phyloP scores from a whole-genome alignment of 53 echinoderm and acorn worm genomes.

The Astropecten irregularis region DNA sequence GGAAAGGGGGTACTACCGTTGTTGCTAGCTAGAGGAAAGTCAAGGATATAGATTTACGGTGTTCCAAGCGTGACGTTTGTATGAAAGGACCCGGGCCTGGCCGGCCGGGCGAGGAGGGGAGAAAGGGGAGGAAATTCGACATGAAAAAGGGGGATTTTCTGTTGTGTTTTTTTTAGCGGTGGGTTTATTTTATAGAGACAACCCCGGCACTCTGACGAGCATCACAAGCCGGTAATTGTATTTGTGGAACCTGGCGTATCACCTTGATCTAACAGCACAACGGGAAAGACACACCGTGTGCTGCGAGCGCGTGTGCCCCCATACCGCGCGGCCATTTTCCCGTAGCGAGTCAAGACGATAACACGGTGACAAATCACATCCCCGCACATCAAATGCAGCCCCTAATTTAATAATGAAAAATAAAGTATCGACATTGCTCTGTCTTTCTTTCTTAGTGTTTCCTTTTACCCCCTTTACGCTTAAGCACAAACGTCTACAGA shows the following conservation, averaged over 20 bases:
- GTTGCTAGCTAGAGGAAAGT: no score
- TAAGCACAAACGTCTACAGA: no score
- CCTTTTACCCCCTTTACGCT: no score
- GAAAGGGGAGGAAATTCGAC: background rate
- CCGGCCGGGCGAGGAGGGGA: background rate
- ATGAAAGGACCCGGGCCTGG: background rate
- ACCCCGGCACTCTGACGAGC: no score
- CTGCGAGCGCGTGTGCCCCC: background rate
- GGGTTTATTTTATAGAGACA: no score
- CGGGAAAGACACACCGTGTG: no score
- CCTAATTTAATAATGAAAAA: constrained; percentile 1
- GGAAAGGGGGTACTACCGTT: no score
- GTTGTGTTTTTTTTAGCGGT: no score
- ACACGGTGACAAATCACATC: constrained; percentile 13
- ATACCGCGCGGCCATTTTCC: background rate
- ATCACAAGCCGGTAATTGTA: no score
- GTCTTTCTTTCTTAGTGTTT: no score
- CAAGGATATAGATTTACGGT: constrained; percentile 8
- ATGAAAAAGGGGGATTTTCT: no score
- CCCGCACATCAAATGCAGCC: background rate
- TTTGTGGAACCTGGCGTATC: constrained; percentile 21
- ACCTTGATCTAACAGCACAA: constrained; percentile 4
- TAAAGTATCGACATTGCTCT: no score
- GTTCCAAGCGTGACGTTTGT: background rate
- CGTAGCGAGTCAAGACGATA: background rate